Percentiles rank a stretch among this genome's conserved stretches.
Conservation (phyloP, 2,888 invertebrate genomes). For the Acronicta psi region DNA sequence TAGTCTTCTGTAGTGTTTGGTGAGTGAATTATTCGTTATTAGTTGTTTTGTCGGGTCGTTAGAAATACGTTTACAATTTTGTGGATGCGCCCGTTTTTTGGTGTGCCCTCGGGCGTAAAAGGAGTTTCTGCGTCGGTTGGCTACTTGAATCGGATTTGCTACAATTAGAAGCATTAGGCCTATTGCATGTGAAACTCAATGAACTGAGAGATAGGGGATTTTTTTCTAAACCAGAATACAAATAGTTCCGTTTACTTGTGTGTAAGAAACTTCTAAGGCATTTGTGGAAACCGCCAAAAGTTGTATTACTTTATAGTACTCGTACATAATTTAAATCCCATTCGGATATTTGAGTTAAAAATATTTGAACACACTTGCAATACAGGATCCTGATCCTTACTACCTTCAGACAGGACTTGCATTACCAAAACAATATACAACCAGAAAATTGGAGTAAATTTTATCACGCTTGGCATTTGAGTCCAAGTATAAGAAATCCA, state of each 20-base stretch:
- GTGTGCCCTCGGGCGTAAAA: slow-evolving; percentile 72
- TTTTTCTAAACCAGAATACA: slow-evolving; percentile 49
- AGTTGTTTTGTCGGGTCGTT: slow-evolving; percentile 74
- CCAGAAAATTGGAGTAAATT: neutral
- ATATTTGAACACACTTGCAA: no score
- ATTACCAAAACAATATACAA: neutral
- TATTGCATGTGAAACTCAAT: slow-evolving; percentile 65
- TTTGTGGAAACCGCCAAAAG: slow-evolving; percentile 9
- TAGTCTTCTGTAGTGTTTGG: slow-evolving; percentile 67
- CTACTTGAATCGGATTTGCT: slow-evolving; percentile 79
- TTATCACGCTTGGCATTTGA: neutral
- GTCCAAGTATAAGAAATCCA: neutral
- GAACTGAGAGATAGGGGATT: slow-evolving; percentile 55
- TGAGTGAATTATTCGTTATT: slow-evolving; percentile 80
- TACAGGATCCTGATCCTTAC: neutral
- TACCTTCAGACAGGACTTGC: neutral
- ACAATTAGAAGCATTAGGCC: slow-evolving; percentile 76
- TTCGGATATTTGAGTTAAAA: no score
- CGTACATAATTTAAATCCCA: neutral
- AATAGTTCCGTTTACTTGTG: slow-evolving; percentile 41
- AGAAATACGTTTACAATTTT: slow-evolving; percentile 79
- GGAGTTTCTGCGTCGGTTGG: slow-evolving; percentile 79
- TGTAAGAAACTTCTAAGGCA: slow-evolving; percentile 23
- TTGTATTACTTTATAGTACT: neutral
- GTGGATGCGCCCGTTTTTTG: slow-evolving; percentile 75